phyloP scores from a whole-genome alignment of 2,113 vertebrate species.

The Phyllopteryx taeniolatus region DNA sequence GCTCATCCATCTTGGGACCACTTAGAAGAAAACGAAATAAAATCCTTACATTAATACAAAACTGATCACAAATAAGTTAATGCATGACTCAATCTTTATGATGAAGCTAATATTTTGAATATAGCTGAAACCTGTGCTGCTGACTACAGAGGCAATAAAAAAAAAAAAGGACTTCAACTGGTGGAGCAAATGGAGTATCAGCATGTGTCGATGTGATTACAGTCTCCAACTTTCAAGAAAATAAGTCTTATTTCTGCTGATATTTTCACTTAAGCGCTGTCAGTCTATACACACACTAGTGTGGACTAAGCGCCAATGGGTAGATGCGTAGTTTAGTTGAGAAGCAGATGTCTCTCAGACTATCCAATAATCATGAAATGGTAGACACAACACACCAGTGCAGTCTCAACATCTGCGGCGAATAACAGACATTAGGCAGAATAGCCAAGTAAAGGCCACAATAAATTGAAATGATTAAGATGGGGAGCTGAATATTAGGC shows the following conservation, averaged over 20 bases:
- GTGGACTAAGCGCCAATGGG: not conserved
- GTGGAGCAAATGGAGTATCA: not conserved
- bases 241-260: not conserved
- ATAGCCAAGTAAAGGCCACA: not conserved
- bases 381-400: not conserved
- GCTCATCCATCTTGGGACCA: too few species aligned
- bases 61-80: not conserved
- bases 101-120: not conserved
- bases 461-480: not conserved
- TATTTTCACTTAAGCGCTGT: not conserved
- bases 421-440: not conserved
- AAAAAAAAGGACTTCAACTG: not conserved
- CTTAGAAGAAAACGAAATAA: too few species aligned
- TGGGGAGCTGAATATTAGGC: not conserved
- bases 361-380: not conserved
- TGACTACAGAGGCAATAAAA: not conserved
- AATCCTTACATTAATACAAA: not conserved
- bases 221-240: not conserved
- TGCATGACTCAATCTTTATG: not conserved
- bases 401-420: not conserved
- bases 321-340: not conserved
- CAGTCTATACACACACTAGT: not conserved
- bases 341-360: not conserved
- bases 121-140: not conserved
- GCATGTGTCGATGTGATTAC: not conserved